These are phyloP conservation scores for Mystacides longicornis DNA, from an alignment of 2,888 invertebrate species.

Conservation along the genomic window DNA sequence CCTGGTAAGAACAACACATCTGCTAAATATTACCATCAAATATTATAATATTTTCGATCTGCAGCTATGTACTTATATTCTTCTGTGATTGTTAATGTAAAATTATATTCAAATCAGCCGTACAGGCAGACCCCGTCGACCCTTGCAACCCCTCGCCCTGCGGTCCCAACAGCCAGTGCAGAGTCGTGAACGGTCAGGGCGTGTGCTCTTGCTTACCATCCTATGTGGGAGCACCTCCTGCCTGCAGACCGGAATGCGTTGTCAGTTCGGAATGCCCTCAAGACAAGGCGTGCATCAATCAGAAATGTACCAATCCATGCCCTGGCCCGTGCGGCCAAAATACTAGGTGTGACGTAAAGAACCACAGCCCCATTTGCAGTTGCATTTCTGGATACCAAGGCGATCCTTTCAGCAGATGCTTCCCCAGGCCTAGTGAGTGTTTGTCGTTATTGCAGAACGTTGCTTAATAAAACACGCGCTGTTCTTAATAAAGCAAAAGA, in stretches of 20 bases:
- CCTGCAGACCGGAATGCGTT: slow-evolving; percentile 73
- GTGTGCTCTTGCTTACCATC: slow-evolving; percentile 82
- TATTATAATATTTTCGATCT: neutral
- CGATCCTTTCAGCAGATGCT: slow-evolving; percentile 71
- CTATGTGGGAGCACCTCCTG: slow-evolving; percentile 79
- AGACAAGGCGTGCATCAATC: slow-evolving; percentile 69
- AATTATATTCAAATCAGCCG: slow-evolving; percentile 31
- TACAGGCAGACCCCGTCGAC: slow-evolving; percentile 32
- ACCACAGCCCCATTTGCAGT: slow-evolving; percentile 76
- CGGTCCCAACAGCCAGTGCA: slow-evolving; percentile 82
- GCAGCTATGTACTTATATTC: neutral
- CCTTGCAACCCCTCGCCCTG: slow-evolving; percentile 83
- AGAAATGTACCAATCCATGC: slow-evolving; percentile 70
- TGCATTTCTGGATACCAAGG: slow-evolving; percentile 74
- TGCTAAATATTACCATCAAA: neutral
- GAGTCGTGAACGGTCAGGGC: slow-evolving; percentile 69
- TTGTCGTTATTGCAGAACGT: too few relatives aligned
- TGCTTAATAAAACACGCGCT: too few relatives aligned
- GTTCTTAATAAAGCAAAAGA: too few relatives aligned
- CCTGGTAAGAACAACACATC: slow-evolving; percentile 13
- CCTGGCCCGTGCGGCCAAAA: slow-evolving; percentile 71
- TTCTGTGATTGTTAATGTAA: neutral
- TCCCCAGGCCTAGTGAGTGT: slow-evolving; percentile 54
- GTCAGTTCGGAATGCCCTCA: slow-evolving; percentile 74
- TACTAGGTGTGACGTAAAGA: slow-evolving; percentile 71